Evolutionary conservation across 30 jellyfish, hydroid and myxozoan species (phyloP), one percentile per base, ranked within the genome.

Genomic region (Mastigias papua): DNA sequence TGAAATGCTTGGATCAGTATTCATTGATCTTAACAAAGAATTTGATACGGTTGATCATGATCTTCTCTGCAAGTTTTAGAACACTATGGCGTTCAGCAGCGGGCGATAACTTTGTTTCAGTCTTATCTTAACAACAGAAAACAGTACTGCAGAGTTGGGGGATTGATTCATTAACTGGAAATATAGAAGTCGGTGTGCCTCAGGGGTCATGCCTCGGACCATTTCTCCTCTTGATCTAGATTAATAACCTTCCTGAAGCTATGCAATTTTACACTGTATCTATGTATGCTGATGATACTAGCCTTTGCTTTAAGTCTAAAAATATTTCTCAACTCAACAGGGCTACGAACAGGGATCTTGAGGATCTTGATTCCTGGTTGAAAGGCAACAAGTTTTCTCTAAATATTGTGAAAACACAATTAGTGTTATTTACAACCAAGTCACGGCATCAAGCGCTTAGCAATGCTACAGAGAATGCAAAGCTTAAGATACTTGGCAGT

Each of bases 41-140:
- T 80, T 80, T 64, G 91, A 63, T 54, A 64, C 91, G 9, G 91
- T 80, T 30, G 85, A 80, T 37, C 70, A 73, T 73, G 85, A 34
- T 1, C 35, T 51, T 29, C 72, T 73, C 33, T 20, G 68, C 48
- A 48, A 73, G n/a, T 15, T 15, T 13, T 63, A n/a, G 62, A 19
- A 0, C 30, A 27, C 11, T 69, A 69, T 33, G 62, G 62, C 21
- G 34, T n/a, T n/a, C n/a, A n/a, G n/a, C 34, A 30, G 13, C 10
- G 26, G 32, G 81, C 8, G 20, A 17, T 27, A 32, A 9, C 63
- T 2, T 69, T 42, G 81, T 32, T 1, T 33, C 3, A n/a, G 20
- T 69, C 81, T 1, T 32, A 69, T 37, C 29, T 69, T 27, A 17
- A 26, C 32, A 37, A 0, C 64, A 11, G 81, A 11, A 0, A 28